Percentiles rank a stretch among this genome's conserved stretches.
phyloP scores from a whole-genome alignment of 2,888 invertebrate species.

The Agriopis leucophaearia region DNA sequence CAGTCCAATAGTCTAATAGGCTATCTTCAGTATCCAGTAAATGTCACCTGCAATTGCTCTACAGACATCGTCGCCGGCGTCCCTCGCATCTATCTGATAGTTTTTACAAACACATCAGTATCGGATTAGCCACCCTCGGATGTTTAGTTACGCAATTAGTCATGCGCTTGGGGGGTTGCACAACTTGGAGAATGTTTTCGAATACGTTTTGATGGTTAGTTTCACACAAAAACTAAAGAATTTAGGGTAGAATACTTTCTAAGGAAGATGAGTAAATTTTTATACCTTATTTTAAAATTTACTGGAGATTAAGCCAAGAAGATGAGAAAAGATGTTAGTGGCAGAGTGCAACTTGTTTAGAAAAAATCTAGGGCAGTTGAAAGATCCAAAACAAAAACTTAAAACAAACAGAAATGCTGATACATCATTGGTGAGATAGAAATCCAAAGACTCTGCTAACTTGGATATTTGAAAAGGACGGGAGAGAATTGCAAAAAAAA shows the following conservation, averaged over 20 bases:
- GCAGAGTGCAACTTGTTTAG: too few relatives aligned
- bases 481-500: too few relatives aligned
- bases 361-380: too few relatives aligned
- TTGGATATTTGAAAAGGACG: too few relatives aligned
- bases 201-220: neutral
- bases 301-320: too few relatives aligned
- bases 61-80: slow-evolving; percentile 31
- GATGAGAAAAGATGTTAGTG: too few relatives aligned
- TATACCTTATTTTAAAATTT: neutral
- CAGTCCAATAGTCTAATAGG: neutral
- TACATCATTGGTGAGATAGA: too few relatives aligned
- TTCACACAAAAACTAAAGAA: neutral
- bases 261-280: neutral
- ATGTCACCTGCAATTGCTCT: slow-evolving; percentile 28
- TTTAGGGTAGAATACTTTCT: too few relatives aligned
- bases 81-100: slow-evolving; percentile 73
- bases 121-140: slow-evolving; percentile 80
- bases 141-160: slow-evolving; percentile 85
- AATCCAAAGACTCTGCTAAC: too few relatives aligned
- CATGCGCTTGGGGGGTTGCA: slow-evolving; percentile 62
- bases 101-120: slow-evolving; percentile 86
- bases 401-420: too few relatives aligned
- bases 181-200: slow-evolving; percentile 51
- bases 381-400: too few relatives aligned
- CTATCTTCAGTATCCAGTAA: slow-evolving; percentile 9